Percentiles rank a stretch among this genome's conserved stretches.
Evolutionary conservation across 2,797 vertebrate genomes (phyloP).

Genomic region (Clarias laeviceps): DNA sequence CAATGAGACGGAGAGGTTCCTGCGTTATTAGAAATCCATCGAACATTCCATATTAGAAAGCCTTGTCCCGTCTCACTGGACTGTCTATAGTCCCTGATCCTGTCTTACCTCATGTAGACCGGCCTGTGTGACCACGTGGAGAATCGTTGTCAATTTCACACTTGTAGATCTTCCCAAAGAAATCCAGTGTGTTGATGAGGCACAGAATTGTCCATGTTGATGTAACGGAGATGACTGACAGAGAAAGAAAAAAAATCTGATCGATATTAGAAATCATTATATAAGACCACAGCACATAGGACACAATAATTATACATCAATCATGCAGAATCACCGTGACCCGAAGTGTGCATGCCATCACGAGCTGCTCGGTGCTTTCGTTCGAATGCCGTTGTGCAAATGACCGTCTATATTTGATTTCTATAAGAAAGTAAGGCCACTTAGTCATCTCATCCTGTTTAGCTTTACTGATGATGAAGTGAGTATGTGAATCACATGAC

Average conservation of each 20-base stretch:
- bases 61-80: constrained; percentile 52
- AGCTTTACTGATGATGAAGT: constrained; percentile 69
- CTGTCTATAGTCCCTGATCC: constrained; percentile 60
- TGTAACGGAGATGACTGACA: constrained; percentile 31
- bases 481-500: constrained; percentile 51
- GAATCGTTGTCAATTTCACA: constrained; percentile 55
- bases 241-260: constrained; percentile 22
- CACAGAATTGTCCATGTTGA: constrained; percentile 52
- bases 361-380: background rate
- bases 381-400: background rate
- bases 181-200: constrained; percentile 60
- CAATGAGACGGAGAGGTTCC: constrained; percentile 34
- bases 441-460: constrained; percentile 49
- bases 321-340: background rate
- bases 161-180: constrained; percentile 73
- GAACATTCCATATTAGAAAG: constrained; percentile 53
- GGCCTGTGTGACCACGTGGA: constrained; percentile 36
- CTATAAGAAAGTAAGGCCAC: constrained; percentile 34
- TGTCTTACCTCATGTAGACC: constrained; percentile 48
- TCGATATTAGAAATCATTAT: constrained; percentile 44
- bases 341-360: background rate
- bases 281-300: constrained; percentile 16
- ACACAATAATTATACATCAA: constrained; percentile 28
- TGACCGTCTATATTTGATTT: constrained; percentile 7
- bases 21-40: constrained; percentile 33